Evolutionary conservation across 1,140 invertebrate genomes (phyloP).

Genomic region (Drosophila eugracilis): DNA sequence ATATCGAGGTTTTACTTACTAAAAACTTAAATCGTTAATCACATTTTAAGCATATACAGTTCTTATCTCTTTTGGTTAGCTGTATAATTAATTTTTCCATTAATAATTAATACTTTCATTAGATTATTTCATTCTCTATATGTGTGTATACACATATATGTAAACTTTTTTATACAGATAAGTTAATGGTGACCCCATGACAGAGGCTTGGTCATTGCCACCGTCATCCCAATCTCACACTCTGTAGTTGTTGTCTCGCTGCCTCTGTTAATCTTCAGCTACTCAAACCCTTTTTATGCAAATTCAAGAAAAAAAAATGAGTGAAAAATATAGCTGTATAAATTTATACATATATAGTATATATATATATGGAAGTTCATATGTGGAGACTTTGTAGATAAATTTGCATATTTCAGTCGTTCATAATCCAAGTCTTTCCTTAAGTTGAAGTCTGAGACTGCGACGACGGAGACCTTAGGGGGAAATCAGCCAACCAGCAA

Average conservation of each 20-base stretch:
- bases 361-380: constrained; percentile 68
- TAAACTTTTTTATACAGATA: constrained; percentile 25
- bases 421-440: constrained; percentile 81
- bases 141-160: no score
- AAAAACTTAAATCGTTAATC: constrained; percentile 1
- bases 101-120: constrained; percentile 42
- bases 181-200: constrained; percentile 38
- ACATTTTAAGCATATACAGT: constrained; percentile 26
- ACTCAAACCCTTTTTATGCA: constrained; percentile 82
- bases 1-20: neutral
- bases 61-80: constrained; percentile 21
- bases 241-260: constrained; percentile 46
- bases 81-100: constrained; percentile 43
- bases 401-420: constrained; percentile 81
- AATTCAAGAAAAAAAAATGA: constrained; percentile 76
- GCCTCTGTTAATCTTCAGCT: constrained; percentile 79
- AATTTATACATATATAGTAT: constrained; percentile 60
- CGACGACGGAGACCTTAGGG: constrained; percentile 43
- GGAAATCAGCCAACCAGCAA: constrained; percentile 54
- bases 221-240: constrained; percentile 14
- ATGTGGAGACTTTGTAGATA: constrained; percentile 74
- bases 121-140: constrained; percentile 11
- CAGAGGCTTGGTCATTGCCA: constrained; percentile 32
- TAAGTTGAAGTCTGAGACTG: constrained; percentile 69
- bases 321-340: constrained; percentile 74